Percentiles rank a stretch among this genome's conserved stretches.
phyloP scores from a whole-genome alignment of 2,113 vertebrate genomes.

The Zosterops borbonicus region DNA sequence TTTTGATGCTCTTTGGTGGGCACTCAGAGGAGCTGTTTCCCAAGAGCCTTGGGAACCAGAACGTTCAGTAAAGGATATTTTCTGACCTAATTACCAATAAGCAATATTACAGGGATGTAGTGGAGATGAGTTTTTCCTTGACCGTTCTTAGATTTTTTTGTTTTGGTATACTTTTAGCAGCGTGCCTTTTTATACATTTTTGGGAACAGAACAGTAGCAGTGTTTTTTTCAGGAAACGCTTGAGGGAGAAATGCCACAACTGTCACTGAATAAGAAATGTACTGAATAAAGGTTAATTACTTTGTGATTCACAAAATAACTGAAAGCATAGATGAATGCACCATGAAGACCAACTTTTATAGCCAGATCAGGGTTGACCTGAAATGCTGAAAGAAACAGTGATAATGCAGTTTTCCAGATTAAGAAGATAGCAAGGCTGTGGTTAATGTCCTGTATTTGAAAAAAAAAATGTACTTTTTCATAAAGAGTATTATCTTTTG shows the following conservation, averaged over 20 bases:
- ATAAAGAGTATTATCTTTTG: not conserved
- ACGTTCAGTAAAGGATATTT: not conserved
- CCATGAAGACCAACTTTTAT: not conserved
- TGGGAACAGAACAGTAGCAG: not conserved
- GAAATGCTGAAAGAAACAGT: not conserved
- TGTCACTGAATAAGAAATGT: constrained; percentile 44
- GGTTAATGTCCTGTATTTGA: not conserved
- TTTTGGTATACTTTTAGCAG: not conserved
- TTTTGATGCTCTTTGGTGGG: not conserved
- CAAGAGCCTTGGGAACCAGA: not conserved
- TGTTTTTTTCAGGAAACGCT: not conserved
- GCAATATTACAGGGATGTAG: not conserved
- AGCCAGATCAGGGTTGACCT: not conserved
- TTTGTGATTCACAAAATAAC: constrained; percentile 28
- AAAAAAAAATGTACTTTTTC: not conserved
- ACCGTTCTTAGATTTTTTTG: not conserved
- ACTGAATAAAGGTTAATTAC: constrained; percentile 60
- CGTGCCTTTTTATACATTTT: not conserved
- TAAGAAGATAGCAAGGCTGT: not conserved
- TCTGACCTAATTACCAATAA: not conserved
- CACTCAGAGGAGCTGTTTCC: not conserved
- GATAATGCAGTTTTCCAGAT: not conserved
- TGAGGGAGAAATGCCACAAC: constrained; percentile 27
- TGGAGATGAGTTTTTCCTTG: not conserved
- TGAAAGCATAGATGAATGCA: not conserved